These are phyloP conservation scores for Lineus longissimus DNA, from an alignment of 1,140 invertebrate genomes.

Conservation along the genomic window DNA sequence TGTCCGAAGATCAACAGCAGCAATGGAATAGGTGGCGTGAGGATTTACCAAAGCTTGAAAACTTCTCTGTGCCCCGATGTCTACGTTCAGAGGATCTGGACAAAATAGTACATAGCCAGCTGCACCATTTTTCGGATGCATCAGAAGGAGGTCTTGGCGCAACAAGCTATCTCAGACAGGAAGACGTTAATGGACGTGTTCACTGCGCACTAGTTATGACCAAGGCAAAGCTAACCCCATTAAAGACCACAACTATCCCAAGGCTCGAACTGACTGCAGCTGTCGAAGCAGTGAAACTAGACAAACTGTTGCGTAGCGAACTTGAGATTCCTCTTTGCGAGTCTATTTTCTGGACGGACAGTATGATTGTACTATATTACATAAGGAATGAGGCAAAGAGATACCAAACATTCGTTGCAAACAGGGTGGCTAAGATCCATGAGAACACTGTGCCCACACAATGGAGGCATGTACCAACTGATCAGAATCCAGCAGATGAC, in stretches of 20 bases:
- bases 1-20: not conserved
- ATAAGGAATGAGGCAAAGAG: not conserved
- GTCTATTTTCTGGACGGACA: conserved; percentile 10
- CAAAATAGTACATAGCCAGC: not conserved
- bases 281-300: conserved; percentile 5
- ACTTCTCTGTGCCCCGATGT: conserved; percentile 1
- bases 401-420: no score
- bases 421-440: not conserved
- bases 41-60: conserved; percentile 8
- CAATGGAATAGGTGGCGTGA: conserved; percentile 8
- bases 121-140: conserved; percentile 18
- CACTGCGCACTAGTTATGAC: conserved; percentile 12
- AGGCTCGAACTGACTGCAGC: conserved; percentile 15
- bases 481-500: conserved; percentile 25
- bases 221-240: conserved; percentile 10
- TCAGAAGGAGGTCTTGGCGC: conserved; percentile 9
- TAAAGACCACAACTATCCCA: no score
- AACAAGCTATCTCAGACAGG: conserved; percentile 6
- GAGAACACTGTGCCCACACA: not conserved
- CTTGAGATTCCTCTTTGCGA: conserved; percentile 2
- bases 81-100: conserved; percentile 4
- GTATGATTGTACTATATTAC: no score
- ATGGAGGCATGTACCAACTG: conserved; percentile 5
- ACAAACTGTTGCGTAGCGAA: conserved; percentile 7
- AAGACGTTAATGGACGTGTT: not conserved